Conservation (phyloP, 2,888 invertebrate species). For the Eumacrocentrus americanus region DNA sequence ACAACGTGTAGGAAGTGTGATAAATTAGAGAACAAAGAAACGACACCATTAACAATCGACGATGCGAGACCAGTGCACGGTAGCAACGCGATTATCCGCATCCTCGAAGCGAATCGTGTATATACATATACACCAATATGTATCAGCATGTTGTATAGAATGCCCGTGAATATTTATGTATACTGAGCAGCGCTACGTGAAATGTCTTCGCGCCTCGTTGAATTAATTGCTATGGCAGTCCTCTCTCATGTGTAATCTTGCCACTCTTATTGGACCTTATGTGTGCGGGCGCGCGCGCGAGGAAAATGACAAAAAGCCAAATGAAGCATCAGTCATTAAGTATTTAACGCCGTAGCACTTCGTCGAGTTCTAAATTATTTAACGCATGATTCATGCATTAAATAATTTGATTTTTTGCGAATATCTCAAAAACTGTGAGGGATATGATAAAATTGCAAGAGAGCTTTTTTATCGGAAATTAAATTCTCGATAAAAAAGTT, state of each 20-base stretch:
- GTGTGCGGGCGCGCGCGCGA: background rate
- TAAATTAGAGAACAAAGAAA: slow-evolving; percentile 34
- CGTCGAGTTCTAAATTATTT: too few relatives aligned
- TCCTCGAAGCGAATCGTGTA: slow-evolving; percentile 26
- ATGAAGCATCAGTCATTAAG: background rate
- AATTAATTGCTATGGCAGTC: background rate
- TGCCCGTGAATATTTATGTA: background rate
- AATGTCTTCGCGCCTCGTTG: background rate
- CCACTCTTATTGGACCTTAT: background rate
- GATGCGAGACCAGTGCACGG: slow-evolving; percentile 20
- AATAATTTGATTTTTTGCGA: too few relatives aligned
- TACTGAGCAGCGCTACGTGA: slow-evolving; percentile 14
- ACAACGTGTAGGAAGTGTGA: background rate
- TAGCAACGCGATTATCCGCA: slow-evolving; percentile 29
- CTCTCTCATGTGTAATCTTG: background rate
- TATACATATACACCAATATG: slow-evolving; percentile 2
- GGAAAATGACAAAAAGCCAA: background rate
- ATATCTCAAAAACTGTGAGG: too few relatives aligned
- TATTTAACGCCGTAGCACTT: background rate
- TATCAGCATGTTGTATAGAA: too few relatives aligned
- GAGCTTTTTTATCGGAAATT: too few relatives aligned
- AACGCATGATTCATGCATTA: too few relatives aligned
- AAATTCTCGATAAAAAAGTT: background rate
- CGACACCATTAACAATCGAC: slow-evolving; percentile 32
- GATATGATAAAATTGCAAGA: too few relatives aligned